A percentile compares a stretch with the other conserved stretches of the same genome.
phyloP scores from a whole-genome alignment of 2,888 invertebrate species.

The Epinotia bilunana region DNA sequence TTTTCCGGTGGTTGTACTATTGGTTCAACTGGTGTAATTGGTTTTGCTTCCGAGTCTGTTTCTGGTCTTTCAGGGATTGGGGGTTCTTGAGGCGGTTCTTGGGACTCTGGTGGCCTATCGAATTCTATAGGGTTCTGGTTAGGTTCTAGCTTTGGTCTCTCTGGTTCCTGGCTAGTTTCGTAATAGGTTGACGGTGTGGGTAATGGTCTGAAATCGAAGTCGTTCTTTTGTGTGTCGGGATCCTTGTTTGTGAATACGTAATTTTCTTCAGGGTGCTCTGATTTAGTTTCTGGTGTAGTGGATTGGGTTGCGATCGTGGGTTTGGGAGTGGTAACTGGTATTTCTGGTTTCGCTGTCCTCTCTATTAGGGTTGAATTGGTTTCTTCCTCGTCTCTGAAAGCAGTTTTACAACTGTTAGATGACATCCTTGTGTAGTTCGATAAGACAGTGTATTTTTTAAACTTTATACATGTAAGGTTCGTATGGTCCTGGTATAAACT shows the following conservation, averaged over 20 bases:
- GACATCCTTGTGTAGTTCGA: no score
- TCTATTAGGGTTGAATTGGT: conserved; percentile 45
- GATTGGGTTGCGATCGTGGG: conserved; percentile 41
- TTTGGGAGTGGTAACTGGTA: conserved; percentile 16
- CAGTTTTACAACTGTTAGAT: not conserved
- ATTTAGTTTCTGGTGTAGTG: conserved; percentile 34
- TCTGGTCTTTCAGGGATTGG: conserved; percentile 29
- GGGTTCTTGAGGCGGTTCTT: not conserved
- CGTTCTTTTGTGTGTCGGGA: conserved; percentile 6
- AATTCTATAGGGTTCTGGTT: conserved; percentile 40
- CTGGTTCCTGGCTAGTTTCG: conserved; percentile 38
- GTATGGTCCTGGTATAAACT: no score
- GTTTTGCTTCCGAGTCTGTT: conserved; percentile 32
- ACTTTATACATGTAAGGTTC: no score
- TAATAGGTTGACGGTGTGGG: conserved; percentile 38
- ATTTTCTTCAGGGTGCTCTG: conserved; percentile 34
- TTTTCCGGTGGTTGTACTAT: conserved; percentile 36
- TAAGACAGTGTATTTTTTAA: no score
- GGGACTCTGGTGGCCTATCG: conserved; percentile 17
- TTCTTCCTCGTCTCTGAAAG: conserved; percentile 65
- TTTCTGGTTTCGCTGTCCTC: conserved; percentile 44
- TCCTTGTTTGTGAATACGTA: conserved; percentile 31
- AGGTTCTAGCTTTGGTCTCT: conserved; percentile 46
- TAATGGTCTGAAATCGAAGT: not conserved
- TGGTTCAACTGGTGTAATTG: conserved; percentile 43